Evolutionary conservation across 2,888 invertebrate genomes (phyloP).

Genomic region (Pristionchus entomophagus): DNA sequence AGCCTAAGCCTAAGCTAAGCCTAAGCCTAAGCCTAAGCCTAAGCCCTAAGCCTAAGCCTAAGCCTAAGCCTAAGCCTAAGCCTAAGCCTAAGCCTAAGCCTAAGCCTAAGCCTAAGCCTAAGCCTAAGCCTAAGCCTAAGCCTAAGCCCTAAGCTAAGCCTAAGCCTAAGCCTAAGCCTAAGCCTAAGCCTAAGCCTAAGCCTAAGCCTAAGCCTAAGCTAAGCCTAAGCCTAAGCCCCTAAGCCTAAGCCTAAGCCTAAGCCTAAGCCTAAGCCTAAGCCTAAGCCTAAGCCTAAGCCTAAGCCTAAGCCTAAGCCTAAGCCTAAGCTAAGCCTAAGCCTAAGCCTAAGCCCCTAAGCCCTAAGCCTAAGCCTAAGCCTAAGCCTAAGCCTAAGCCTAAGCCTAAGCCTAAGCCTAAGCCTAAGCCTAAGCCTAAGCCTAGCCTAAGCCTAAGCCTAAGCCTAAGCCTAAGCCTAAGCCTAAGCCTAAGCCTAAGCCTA

Average conservation of each 20-base stretch:
- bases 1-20: conserved; percentile 22
- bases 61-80: conserved; percentile 38
- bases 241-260: conserved; percentile 34
- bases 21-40: conserved; percentile 26
- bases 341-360: neutral
- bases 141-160: conserved; percentile 27
- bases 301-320: conserved; percentile 35
- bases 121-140: conserved; percentile 39
- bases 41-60: neutral
- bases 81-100: conserved; percentile 30
- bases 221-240: conserved; percentile 34
- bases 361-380: conserved; percentile 42
- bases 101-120: conserved; percentile 8
- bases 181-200: conserved; percentile 36
- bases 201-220: conserved; percentile 39
- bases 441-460: too few relatives aligned
- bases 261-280: conserved; percentile 2
- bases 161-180: conserved; percentile 39
- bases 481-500: too few relatives aligned
- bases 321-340: conserved; percentile 27
- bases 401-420: too few relatives aligned
- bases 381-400: conserved; percentile 33
- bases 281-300: conserved; percentile 24
- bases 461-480: too few relatives aligned
- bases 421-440: too few relatives aligned